phyloP scores from a whole-genome alignment of 2,888 invertebrate genomes.

The Palloptera scutellata region DNA sequence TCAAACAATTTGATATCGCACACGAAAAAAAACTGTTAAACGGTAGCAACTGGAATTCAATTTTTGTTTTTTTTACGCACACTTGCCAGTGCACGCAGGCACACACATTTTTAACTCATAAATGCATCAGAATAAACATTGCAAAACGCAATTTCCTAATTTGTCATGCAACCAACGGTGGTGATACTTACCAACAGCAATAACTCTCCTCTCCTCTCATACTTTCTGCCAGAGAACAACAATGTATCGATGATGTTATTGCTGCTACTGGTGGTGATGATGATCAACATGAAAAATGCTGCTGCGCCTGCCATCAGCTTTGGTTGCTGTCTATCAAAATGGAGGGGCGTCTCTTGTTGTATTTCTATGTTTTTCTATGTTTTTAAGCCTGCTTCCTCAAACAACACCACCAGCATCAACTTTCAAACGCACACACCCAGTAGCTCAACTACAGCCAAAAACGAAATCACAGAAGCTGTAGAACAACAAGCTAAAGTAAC shows the following conservation, averaged over 20 bases:
- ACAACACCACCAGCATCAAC: neutral
- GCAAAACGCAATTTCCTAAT: constrained; percentile 32
- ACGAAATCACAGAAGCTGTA: constrained; percentile 39
- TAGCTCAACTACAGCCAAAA: constrained; percentile 10
- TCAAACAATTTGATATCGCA: neutral
- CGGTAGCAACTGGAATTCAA: constrained; percentile 15
- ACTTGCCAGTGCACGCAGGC: neutral
- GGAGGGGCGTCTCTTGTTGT: constrained; percentile 31
- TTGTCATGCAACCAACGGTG: constrained; percentile 25
- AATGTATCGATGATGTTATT: too few species aligned
- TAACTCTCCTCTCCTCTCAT: too few species aligned
- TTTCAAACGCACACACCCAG: constrained; percentile 2
- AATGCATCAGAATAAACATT: constrained; percentile 28
- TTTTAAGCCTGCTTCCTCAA: neutral
- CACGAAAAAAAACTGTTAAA: neutral
- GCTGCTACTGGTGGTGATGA: constrained; percentile 3
- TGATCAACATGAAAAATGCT: constrained; percentile 42
- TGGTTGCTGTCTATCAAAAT: constrained; percentile 23
- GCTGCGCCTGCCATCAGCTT: constrained; percentile 23
- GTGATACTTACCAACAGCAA: constrained; percentile 2
- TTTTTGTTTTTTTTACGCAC: neutral
- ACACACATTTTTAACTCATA: constrained; percentile 20
- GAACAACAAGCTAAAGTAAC: neutral
- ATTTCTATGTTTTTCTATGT: constrained; percentile 10
- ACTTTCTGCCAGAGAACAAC: too few species aligned